A percentile compares a stretch with the other conserved stretches of the same genome.
phyloP scores from a whole-genome alignment of 92 coral and sea anemone genomes.

The Metridium senile region DNA sequence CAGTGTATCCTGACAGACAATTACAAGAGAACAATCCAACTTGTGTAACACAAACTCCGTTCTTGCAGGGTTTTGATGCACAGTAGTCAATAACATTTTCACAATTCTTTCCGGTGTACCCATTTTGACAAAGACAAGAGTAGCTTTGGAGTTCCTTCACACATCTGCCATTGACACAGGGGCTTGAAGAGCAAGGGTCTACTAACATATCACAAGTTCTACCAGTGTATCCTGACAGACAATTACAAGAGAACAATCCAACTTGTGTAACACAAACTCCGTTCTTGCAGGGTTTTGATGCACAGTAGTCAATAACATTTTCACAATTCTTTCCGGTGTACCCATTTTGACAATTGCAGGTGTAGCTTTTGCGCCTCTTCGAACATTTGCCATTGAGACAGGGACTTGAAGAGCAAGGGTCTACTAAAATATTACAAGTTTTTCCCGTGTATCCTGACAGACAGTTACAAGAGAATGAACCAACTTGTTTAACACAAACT shows the following conservation, averaged over 20 bases:
- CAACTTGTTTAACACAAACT: constrained; percentile 21
- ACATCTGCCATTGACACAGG: constrained; percentile 73
- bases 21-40: constrained; percentile 59
- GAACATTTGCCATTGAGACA: constrained; percentile 69
- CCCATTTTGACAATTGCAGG: constrained; percentile 53
- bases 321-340: constrained; percentile 62
- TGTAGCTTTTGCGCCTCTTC: constrained; percentile 8
- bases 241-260: constrained; percentile 1
- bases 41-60: constrained; percentile 64
- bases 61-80: constrained; percentile 64
- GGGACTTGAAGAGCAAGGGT: constrained; percentile 57
- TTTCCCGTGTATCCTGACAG: constrained; percentile 44
- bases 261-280: constrained; percentile 43
- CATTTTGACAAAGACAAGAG: constrained; percentile 60
- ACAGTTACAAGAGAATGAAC: constrained; percentile 9
- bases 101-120: constrained; percentile 70
- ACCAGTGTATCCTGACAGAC: constrained; percentile 44
- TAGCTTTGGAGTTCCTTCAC: not conserved
- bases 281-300: constrained; percentile 56
- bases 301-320: constrained; percentile 37
- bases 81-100: constrained; percentile 70
- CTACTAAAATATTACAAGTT: constrained; percentile 53
- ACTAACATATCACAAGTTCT: constrained; percentile 52
- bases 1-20: constrained; percentile 66
- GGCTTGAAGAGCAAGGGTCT: constrained; percentile 52